Evolutionary conservation across 2,888 invertebrate genomes (phyloP).

Genomic region (Nasonia oneida): DNA sequence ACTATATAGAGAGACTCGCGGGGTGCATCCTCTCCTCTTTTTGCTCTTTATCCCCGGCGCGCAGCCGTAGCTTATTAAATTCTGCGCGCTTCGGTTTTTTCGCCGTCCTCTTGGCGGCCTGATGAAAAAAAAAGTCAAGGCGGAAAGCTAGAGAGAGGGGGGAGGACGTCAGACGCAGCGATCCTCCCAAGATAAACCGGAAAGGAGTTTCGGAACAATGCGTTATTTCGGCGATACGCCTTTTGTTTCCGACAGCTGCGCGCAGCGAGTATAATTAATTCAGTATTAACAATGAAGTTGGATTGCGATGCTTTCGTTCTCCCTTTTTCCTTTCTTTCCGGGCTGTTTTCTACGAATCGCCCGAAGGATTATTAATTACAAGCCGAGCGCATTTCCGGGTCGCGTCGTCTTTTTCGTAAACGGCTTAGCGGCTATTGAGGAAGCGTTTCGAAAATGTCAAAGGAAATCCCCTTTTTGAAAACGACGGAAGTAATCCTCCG

Average conservation of each 20-base stretch:
- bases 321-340: background rate
- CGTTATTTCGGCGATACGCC: slow-evolving; percentile 48
- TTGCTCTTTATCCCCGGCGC: slow-evolving; percentile 43
- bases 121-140: slow-evolving; percentile 15
- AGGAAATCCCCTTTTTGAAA: background rate
- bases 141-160: background rate
- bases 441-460: background rate
- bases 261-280: slow-evolving; percentile 53
- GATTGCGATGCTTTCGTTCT: slow-evolving; percentile 29
- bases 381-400: background rate
- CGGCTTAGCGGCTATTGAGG: background rate
- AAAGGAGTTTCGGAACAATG: background rate
- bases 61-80: slow-evolving; percentile 55
- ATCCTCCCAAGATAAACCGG: slow-evolving; percentile 37
- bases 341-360: background rate
- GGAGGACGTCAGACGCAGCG: slow-evolving; percentile 29
- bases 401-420: background rate
- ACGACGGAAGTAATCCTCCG: background rate
- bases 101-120: background rate
- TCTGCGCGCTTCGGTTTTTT: slow-evolving; percentile 26
- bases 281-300: slow-evolving; percentile 55
- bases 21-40: background rate
- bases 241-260: slow-evolving; percentile 53
- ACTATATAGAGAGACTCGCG: background rate
- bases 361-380: slow-evolving; percentile 38